A percentile compares a stretch with the other conserved stretches of the same genome.
These are phyloP conservation scores for Diglossa brunneiventris DNA, from an alignment of 2,113 vertebrate genomes.

Conservation along the genomic window DNA sequence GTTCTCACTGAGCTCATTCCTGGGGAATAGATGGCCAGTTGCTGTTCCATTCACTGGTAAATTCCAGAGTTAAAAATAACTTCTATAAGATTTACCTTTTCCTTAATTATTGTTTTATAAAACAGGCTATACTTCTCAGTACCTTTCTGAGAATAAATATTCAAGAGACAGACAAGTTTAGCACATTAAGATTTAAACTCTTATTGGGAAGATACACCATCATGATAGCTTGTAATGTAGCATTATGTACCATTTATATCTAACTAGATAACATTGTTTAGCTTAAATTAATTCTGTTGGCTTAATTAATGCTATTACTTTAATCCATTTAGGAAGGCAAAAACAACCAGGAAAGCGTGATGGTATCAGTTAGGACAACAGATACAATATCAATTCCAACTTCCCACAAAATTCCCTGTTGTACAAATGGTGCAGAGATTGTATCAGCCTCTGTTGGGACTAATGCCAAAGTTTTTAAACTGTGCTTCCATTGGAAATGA, in stretches of 20 bases:
- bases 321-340: constrained; percentile 1
- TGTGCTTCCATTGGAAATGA: background rate
- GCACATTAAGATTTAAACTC: background rate
- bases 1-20: background rate
- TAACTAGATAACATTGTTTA: constrained; percentile 7
- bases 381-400: background rate
- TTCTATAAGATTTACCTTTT: background rate
- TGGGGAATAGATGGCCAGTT: background rate
- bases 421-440: background rate
- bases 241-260: background rate
- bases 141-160: background rate
- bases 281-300: constrained; percentile 6
- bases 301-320: constrained; percentile 28
- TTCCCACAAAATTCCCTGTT: background rate
- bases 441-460: background rate
- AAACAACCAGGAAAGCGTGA: background rate
- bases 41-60: background rate
- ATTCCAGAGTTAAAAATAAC: background rate
- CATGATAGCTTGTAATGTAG: background rate
- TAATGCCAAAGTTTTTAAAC: background rate
- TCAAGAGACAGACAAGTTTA: background rate
- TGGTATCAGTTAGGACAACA: background rate
- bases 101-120: background rate
- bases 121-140: background rate
- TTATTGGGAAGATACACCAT: background rate